A percentile compares a stretch with the other conserved stretches of the same genome.
These are phyloP conservation scores for Acrobasis repandana DNA, from an alignment of 2,888 invertebrate species.

Conservation along the genomic window DNA sequence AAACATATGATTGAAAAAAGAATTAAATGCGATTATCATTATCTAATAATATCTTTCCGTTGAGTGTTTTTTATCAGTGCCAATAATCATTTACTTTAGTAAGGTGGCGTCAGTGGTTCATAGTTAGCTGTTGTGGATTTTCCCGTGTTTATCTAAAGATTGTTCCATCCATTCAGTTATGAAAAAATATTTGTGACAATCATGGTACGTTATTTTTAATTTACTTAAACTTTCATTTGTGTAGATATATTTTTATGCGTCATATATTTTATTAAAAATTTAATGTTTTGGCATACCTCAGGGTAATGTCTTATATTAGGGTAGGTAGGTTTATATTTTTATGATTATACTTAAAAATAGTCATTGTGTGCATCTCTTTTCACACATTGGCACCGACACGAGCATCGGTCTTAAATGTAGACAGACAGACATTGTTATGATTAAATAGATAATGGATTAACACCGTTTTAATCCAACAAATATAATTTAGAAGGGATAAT, in stretches of 20 bases:
- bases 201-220: constrained; percentile 39
- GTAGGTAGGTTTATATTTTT: too few species aligned
- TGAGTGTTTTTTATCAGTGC: constrained; percentile 64
- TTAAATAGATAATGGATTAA: too few species aligned
- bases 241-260: too few species aligned
- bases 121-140: constrained; percentile 24
- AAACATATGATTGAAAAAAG: constrained; percentile 38
- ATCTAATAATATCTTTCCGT: constrained; percentile 56
- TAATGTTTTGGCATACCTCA: too few species aligned
- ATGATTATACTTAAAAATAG: too few species aligned
- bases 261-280: too few species aligned
- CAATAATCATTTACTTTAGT: constrained; percentile 28
- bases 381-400: too few species aligned
- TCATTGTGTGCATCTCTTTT: too few species aligned
- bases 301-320: too few species aligned
- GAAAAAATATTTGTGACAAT: constrained; percentile 35
- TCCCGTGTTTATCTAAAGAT: constrained; percentile 34
- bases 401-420: too few species aligned
- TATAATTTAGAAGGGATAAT: not conserved
- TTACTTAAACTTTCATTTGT: constrained; percentile 6
- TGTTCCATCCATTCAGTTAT: constrained; percentile 38
- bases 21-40: constrained; percentile 50
- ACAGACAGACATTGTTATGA: too few species aligned
- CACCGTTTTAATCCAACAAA: not conserved
- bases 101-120: not conserved